phyloP scores from a whole-genome alignment of 2,113 vertebrate species.

The Gracilinanus agilis region DNA sequence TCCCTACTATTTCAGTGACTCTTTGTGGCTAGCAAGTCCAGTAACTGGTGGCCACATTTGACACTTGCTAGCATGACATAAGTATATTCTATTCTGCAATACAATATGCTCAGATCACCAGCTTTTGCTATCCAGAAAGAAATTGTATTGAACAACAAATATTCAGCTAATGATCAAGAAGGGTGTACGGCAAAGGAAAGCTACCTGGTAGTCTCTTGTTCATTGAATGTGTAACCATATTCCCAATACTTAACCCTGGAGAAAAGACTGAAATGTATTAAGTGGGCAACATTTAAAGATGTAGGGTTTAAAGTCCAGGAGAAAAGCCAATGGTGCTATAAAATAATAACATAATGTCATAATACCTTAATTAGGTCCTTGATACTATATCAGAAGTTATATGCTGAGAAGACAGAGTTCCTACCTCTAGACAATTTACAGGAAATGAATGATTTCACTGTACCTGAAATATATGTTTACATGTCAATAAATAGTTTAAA shows the following conservation, averaged over 20 bases:
- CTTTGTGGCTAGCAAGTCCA: not conserved
- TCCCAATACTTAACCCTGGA: not conserved
- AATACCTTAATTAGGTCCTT: not conserved
- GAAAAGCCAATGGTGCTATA: not conserved
- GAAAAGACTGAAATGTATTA: slow-evolving; percentile 30
- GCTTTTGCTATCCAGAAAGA: not conserved
- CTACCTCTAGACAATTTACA: not conserved
- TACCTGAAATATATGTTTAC: slow-evolving; percentile 14
- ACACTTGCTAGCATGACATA: not conserved
- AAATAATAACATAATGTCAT: not conserved
- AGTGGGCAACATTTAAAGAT: slow-evolving; percentile 11
- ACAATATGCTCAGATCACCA: not conserved
- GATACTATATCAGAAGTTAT: not conserved
- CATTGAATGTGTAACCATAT: not conserved
- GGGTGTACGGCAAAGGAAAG: not conserved
- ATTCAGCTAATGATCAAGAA: not conserved
- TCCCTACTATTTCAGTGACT: not conserved
- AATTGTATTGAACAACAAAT: not conserved
- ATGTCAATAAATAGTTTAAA: not conserved
- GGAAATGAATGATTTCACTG: slow-evolving; percentile 10
- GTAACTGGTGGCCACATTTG: not conserved
- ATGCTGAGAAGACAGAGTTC: not conserved
- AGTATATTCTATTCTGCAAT: not conserved
- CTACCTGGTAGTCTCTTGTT: not conserved
- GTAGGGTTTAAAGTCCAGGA: not conserved